Evolutionary conservation across 2,797 vertebrate genomes (phyloP).

Genomic region (Sardinella longiceps): DNA sequence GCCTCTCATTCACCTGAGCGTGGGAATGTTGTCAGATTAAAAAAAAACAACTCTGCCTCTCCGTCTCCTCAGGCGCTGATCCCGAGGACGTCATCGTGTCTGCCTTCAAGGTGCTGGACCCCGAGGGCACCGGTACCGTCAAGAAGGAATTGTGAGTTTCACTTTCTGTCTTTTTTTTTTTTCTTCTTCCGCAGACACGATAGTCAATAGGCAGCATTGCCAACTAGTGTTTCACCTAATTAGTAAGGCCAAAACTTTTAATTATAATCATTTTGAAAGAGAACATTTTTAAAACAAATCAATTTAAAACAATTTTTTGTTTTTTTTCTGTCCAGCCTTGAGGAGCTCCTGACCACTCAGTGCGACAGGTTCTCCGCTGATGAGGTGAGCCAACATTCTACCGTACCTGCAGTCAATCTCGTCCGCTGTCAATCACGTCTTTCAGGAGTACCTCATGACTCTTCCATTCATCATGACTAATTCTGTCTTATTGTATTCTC

Average conservation of each 20-base stretch:
- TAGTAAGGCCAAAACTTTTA: background rate
- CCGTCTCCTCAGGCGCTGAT: conserved; percentile 71
- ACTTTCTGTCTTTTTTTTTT: no score
- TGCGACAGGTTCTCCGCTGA: conserved; percentile 80
- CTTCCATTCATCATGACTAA: background rate
- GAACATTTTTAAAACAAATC: no score
- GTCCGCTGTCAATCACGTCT: no score
- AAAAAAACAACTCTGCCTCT: background rate
- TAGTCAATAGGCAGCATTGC: background rate
- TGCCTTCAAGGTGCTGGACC: conserved; percentile 83
- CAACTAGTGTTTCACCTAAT: background rate
- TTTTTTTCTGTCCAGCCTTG: conserved; percentile 65
- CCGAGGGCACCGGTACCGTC: conserved; percentile 77
- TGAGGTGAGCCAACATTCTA: conserved; percentile 68
- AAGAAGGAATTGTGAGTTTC: conserved; percentile 83
- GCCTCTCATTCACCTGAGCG: background rate
- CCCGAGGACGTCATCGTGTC: conserved; percentile 82
- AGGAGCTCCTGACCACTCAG: conserved; percentile 80
- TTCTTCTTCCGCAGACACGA: conserved; percentile 58
- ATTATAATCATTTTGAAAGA: background rate
- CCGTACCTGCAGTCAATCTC: background rate
- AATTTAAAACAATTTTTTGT: no score
- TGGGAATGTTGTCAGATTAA: background rate
- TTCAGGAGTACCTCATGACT: background rate
- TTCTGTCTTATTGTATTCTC: background rate